A percentile compares a stretch with the other conserved stretches of the same genome.
Conservation (phyloP, 2,888 invertebrate genomes). For the Brassicogethes aeneus region DNA sequence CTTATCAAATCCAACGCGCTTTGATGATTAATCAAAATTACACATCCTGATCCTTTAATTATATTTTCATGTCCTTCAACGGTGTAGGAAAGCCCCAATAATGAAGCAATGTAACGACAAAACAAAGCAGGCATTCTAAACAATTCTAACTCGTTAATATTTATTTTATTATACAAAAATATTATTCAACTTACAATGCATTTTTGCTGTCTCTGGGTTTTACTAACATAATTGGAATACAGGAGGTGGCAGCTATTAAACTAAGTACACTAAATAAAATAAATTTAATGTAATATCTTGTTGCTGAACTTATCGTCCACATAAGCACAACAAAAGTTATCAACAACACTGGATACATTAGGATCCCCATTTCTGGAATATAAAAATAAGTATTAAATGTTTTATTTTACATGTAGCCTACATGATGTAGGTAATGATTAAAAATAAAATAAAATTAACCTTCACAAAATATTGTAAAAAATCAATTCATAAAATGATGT, state of each 20-base stretch:
- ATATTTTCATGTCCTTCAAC: slow-evolving; percentile 72
- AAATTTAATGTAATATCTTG: slow-evolving; percentile 66
- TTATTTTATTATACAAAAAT: no score
- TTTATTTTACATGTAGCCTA: no score
- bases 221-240: slow-evolving; percentile 67
- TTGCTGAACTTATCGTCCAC: slow-evolving; percentile 49
- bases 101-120: slow-evolving; percentile 1
- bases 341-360: slow-evolving; percentile 15
- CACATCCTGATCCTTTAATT: slow-evolving; percentile 62
- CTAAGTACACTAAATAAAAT: slow-evolving; percentile 53
- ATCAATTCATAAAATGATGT: no score
- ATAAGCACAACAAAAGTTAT: slow-evolving; percentile 23
- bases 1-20: slow-evolving; percentile 77
- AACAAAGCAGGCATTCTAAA: slow-evolving; percentile 35
- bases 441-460: no score
- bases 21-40: slow-evolving; percentile 84
- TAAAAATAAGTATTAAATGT: background rate
- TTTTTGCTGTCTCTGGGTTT: slow-evolving; percentile 66
- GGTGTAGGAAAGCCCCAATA: slow-evolving; percentile 59
- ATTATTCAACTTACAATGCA: slow-evolving; percentile 75
- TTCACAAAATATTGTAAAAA: no score
- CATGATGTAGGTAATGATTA: no score
- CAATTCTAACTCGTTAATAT: no score
- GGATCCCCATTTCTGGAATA: slow-evolving; percentile 22
- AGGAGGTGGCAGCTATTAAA: slow-evolving; percentile 52